Evolutionary conservation across 2,113 vertebrate species (phyloP).

Genomic region (Anolis carolinensis): DNA sequence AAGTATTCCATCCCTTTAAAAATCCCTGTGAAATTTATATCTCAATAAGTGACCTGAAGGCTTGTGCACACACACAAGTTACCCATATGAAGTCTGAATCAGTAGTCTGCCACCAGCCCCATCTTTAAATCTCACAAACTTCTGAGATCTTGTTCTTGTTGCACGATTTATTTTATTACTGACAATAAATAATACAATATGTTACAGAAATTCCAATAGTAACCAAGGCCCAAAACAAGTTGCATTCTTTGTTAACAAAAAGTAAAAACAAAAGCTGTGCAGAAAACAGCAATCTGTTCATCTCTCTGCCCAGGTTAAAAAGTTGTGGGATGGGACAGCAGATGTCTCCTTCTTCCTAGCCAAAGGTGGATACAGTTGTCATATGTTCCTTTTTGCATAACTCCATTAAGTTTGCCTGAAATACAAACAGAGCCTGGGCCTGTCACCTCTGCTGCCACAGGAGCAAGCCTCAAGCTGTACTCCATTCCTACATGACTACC

Average conservation of each 20-base stretch:
- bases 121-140: fast-evolving
- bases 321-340: not conserved
- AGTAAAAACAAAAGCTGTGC: constrained; percentile 39
- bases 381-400: too few relatives aligned
- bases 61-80: too few relatives aligned
- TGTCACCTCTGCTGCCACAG: not conserved
- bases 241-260: not conserved
- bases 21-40: too few relatives aligned
- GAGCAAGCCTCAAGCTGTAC: not conserved
- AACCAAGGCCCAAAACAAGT: constrained; percentile 22
- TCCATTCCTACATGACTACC: not conserved
- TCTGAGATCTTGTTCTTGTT: not conserved
- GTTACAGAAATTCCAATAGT: constrained; percentile 50
- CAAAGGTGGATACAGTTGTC: not conserved
- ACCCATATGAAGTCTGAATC: not conserved
- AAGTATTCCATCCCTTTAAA: too few relatives aligned
- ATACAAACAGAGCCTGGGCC: not conserved
- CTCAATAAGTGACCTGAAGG: too few relatives aligned
- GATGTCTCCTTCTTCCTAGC: not conserved
- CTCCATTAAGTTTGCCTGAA: not conserved
- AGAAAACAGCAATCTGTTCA: constrained; percentile 33
- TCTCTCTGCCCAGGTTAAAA: not conserved
- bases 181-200: constrained; percentile 67
- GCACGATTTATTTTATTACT: constrained; percentile 37
- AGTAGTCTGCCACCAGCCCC: not conserved